phyloP scores from a whole-genome alignment of 2,888 invertebrate species.

The Rhodophaea formosa region DNA sequence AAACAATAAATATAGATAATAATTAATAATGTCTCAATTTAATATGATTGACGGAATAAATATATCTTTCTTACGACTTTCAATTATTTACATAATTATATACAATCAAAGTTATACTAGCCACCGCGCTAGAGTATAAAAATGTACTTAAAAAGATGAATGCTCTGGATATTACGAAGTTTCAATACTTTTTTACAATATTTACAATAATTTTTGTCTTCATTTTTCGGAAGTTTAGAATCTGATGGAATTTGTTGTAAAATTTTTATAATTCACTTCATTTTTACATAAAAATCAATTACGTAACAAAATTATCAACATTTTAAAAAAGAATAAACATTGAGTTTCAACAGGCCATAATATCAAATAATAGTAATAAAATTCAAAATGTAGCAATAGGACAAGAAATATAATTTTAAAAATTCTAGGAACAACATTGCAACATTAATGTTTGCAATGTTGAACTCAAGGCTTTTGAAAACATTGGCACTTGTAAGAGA shows the following conservation, averaged over 20 bases:
- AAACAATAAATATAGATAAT: slow-evolving; percentile 72
- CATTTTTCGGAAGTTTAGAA: not conserved
- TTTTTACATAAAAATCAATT: not conserved
- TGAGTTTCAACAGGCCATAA: not conserved
- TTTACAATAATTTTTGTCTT: slow-evolving; percentile 54
- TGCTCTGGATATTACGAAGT: slow-evolving; percentile 29
- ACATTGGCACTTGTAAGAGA: slow-evolving; percentile 32
- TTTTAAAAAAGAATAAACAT: slow-evolving; percentile 16
- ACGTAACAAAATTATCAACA: slow-evolving; percentile 13
- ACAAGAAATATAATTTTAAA: not conserved
- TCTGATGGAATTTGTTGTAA: not conserved
- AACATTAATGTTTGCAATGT: not conserved
- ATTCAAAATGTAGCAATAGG: not conserved
- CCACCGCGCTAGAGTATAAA: slow-evolving; percentile 58
- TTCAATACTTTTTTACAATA: slow-evolving; percentile 60
- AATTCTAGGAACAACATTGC: not conserved
- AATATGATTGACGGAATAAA: slow-evolving; percentile 73
- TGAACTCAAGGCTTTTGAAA: slow-evolving; percentile 18
- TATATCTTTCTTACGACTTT: slow-evolving; percentile 59
- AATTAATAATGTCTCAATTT: slow-evolving; percentile 63
- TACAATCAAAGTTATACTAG: slow-evolving; percentile 58
- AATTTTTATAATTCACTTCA: not conserved
- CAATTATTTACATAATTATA: slow-evolving; percentile 69
- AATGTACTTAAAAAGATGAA: slow-evolving; percentile 51
- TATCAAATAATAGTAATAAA: slow-evolving; percentile 1